phyloP scores from a whole-genome alignment of 2,888 invertebrate genomes.

The Amaurobius ferox region DNA sequence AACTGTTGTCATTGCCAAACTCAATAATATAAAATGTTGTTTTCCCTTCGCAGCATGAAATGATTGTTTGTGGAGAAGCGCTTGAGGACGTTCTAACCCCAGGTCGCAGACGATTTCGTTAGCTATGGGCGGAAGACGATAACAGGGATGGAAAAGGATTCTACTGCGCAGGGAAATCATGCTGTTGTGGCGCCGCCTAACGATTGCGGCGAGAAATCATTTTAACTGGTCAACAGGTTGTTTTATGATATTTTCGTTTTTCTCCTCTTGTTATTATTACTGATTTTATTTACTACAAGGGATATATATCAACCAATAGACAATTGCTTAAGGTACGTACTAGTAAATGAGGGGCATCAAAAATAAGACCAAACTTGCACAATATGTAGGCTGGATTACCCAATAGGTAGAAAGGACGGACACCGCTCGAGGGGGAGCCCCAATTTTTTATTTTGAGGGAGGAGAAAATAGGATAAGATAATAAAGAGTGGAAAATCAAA shows the following conservation, averaged over 20 bases:
- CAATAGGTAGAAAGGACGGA: no score
- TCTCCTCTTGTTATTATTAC: no score
- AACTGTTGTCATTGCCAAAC: not conserved
- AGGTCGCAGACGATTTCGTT: not conserved
- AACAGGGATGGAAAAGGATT: not conserved
- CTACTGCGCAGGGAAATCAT: not conserved
- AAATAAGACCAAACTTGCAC: no score
- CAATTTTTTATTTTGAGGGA: no score
- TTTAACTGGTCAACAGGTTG: conserved; percentile 10
- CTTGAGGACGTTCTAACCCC: conserved; percentile 8
- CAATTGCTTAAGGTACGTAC: no score
- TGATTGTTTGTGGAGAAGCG: not conserved
- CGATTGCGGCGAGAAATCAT: not conserved
- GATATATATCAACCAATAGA: no score
- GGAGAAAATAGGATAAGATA: no score
- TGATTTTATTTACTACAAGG: no score
- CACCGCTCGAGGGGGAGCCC: no score
- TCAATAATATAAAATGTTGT: not conserved
- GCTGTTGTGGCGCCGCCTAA: not conserved
- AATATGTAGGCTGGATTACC: no score
- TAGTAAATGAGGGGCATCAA: no score
- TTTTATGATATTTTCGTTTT: not conserved
- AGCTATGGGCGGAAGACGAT: conserved; percentile 12
- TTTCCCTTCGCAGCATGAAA: not conserved
- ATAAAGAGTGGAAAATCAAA: no score